Base-by-base conservation (phyloP, 2,113 vertebrate genomes). In the Nymphicus hollandicus region DNA sequence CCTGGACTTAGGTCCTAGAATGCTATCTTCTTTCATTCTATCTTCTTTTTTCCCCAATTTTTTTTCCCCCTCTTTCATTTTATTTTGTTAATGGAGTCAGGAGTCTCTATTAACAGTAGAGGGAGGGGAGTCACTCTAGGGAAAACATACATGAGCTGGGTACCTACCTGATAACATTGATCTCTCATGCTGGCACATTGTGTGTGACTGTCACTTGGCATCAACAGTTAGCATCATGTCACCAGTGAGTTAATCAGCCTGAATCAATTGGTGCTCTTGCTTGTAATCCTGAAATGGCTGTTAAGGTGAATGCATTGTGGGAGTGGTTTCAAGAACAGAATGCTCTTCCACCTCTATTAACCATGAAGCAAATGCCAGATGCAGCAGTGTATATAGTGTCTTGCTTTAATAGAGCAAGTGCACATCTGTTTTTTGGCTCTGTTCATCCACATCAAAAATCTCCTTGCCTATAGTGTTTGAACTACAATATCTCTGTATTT, bases 391-490 rank as follows among this genome's bases (percentile, higher is more conserved):
- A 39, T 31, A 35, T 18, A 12, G 9, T 13, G 5, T 46, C n/a
- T 73, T 47, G 27, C 63, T 80, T 80, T 81, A 24, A 50, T 0
- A 63, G 52, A 74, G 31, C 77, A 81, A 41, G 65, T 55, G 24
- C 64, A 90, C 58, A 52, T 95, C 84, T 76, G 46, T 76, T 94
- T 95, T 85, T 90, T 89, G 79, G 18, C 43, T 92, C 83, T 89
- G 58, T 76, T 80, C 92, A 81, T 76, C 28, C 56, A 55, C 44
- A 79, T 95, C 77, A 95, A 95, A 97, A 92, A 91, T 63, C 58
- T 91, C 88, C 33, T 80, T 82, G 80, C 50, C 24, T 17, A 65
- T 63, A 89, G 52, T 65, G 41, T 93, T 96, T 91, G 87, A 88
- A 44, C 79, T 90, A 72, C 80, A 80, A 50, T 92, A 84, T 58